phyloP scores from a whole-genome alignment of 2,888 invertebrate genomes.

The Cephus nigrinus region DNA sequence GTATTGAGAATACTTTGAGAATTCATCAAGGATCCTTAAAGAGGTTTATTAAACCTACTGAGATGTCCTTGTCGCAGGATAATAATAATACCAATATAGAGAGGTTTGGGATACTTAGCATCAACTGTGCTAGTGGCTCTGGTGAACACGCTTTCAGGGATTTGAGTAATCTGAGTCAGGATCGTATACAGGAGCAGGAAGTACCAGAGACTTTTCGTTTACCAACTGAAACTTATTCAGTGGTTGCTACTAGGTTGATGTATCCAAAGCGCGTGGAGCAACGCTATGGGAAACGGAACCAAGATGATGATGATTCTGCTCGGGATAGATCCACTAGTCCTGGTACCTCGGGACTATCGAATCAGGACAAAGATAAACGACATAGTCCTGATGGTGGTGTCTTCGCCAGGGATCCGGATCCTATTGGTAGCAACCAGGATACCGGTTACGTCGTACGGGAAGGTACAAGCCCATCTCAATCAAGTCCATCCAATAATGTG shows the following conservation, averaged over 20 bases:
- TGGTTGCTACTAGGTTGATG: not conserved
- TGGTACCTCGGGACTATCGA: not conserved
- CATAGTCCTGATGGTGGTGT: not conserved
- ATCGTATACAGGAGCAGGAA: not conserved
- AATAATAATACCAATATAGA: slow-evolving; percentile 19
- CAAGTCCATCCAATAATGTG: slow-evolving; percentile 66
- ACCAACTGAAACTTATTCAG: not conserved
- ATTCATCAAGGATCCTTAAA: not conserved
- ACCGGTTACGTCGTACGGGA: not conserved
- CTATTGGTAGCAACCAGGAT: not conserved
- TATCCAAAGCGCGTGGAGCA: not conserved
- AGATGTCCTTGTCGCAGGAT: not conserved
- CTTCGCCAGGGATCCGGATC: not conserved
- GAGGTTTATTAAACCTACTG: not conserved
- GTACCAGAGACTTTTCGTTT: not conserved
- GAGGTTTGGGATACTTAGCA: slow-evolving; percentile 22
- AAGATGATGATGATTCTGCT: not conserved
- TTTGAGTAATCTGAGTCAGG: not conserved
- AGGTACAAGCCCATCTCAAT: slow-evolving; percentile 35
- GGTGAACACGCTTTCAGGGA: slow-evolving; percentile 1
- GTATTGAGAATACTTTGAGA: not conserved
- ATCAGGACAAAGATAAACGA: not conserved
- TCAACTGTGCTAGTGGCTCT: slow-evolving; percentile 27
- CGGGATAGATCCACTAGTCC: not conserved
- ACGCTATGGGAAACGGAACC: not conserved